Evolutionary conservation across 2,113 vertebrate genomes (phyloP), one percentile per base, ranked within the genome.

Genomic region (Alouatta palliata): DNA sequence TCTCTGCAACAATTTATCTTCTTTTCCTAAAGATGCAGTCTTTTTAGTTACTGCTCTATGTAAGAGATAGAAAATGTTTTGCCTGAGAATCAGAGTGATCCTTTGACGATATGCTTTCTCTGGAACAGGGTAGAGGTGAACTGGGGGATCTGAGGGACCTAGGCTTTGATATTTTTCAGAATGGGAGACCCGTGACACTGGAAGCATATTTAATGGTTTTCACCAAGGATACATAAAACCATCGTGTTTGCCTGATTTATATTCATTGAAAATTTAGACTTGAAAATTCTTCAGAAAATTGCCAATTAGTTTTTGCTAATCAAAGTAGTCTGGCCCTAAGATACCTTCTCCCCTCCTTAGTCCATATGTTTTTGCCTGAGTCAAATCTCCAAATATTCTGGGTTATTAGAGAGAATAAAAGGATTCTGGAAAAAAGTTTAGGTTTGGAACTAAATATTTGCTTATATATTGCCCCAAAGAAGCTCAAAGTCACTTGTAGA

Each of bases 201-300:
- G 23, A 90, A 95, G 64, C 19, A 10, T 10, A 16, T 54, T 83
- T 43, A 40, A 64, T 61, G 23, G 2, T 91, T 96, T 87, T 47
- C 11, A 68, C n/a, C 37, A 61, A 75, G 20, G 9, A 9, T 66
- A 25, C 5, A 13, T 89, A 17, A 85, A 94, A 87, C 8, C 10
- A 21, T 85, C 1, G 2, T 45, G 1, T 52, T 90, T 87, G 17
- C 13, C 27, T 86, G 83, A n/a, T 71, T 93, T 87, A n/a, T 71
- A 6, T 81, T 89, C 11, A 56, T 19, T 54, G 40, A 87, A 85
- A 96, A 76, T 68, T 58, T 82, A 80, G n/a, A 23, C 5, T 71
- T 56, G 47, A 70, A 88, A 90, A 75, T 47, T 96, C 27, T 85
- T 91, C n/a, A 66, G 40, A 64, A 98, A 87, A 49, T 87, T 5